Evolutionary conservation across 2,888 invertebrate species (phyloP).

Genomic region (Pyrrhia umbra): DNA sequence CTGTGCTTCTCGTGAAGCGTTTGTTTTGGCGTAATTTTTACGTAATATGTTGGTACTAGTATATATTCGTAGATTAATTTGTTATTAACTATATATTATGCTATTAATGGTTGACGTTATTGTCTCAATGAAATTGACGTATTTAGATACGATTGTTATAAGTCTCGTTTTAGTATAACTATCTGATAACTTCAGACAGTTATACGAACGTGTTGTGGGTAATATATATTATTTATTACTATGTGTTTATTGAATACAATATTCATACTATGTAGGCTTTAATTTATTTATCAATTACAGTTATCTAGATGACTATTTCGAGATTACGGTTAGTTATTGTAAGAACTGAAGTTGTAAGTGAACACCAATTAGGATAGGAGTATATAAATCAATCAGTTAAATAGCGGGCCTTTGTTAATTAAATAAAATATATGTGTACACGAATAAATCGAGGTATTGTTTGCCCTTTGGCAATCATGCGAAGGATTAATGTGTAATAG

Average conservation of each 20-base stretch:
- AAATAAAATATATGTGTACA: conserved; percentile 17
- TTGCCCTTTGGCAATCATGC: conserved; percentile 6
- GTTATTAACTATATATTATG: conserved; percentile 60
- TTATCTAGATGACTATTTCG: conserved; percentile 50
- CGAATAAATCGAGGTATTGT: not conserved
- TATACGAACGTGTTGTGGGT: conserved; percentile 45
- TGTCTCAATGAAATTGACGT: conserved; percentile 63
- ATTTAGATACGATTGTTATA: conserved; percentile 56
- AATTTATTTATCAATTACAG: conserved; percentile 59
- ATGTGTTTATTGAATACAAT: conserved; percentile 53
- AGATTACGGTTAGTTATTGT: conserved; percentile 56
- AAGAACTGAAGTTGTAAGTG: conserved; percentile 70
- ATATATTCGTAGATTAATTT: conserved; percentile 58
- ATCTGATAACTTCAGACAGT: conserved; percentile 39
- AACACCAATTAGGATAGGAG: conserved; percentile 78
- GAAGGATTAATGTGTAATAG: conserved; percentile 7
- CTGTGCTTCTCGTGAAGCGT: conserved; percentile 80
- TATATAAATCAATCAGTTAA: conserved; percentile 37
- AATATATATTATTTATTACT: conserved; percentile 59
- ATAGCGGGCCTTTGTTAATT: conserved; percentile 43
- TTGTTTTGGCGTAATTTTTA: conserved; percentile 77
- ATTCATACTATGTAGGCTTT: conserved; percentile 60
- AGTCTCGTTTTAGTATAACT: conserved; percentile 47
- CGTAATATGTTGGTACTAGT: conserved; percentile 64
- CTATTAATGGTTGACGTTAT: conserved; percentile 56